Evolutionary conservation across 2,797 vertebrate genomes (phyloP), one percentile per base, ranked within the genome.

Genomic region (Parauchenoglanis punctatus): DNA sequence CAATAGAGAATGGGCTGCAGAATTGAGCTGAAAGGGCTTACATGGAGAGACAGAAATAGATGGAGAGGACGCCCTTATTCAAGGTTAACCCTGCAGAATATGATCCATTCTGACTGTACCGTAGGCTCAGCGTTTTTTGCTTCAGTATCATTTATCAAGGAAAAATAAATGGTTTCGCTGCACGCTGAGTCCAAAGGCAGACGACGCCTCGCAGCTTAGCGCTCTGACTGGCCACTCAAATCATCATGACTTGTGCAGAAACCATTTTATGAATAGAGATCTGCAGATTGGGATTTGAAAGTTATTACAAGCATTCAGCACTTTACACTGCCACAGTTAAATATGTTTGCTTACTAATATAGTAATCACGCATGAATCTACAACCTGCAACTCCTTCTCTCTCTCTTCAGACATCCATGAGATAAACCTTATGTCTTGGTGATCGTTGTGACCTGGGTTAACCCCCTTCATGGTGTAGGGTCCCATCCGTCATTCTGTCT

Each of bases 91-190:
- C 87, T 54, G 68, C 87, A 85, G 89, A 89, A 88, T 86, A 77
- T 67, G 85, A 85, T 86, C 88, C 73, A 86, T 86, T 87, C 86
- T 73, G 78, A 85, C 68, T 87, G 87, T 90, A 83, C 87, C 80
- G 81, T 91, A 88, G 87, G 85, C 91, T 91, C 91, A 91, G 91
- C 91, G 54, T 81, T 89, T 90, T 89, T 87, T 46, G 44, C 46
- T 86, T 84, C 73, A 81, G 88, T 86, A 89, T 90, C 91, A 90
- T 91, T 91, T 91, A 91, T 89, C 88, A 91, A 87, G 86, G 49
- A 78, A 80, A 84, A 87, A 83, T 83, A 68, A 76, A 81, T 63
- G 40, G 31, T 85, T 89, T 61, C 17, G 56, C 81, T 58, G 85
- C 83, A 54, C 25, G 59, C 85, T 31, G 54, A 87, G 83, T 84